phyloP scores from a whole-genome alignment of 2,797 vertebrate species.

The Spondyliosoma cantharus region DNA sequence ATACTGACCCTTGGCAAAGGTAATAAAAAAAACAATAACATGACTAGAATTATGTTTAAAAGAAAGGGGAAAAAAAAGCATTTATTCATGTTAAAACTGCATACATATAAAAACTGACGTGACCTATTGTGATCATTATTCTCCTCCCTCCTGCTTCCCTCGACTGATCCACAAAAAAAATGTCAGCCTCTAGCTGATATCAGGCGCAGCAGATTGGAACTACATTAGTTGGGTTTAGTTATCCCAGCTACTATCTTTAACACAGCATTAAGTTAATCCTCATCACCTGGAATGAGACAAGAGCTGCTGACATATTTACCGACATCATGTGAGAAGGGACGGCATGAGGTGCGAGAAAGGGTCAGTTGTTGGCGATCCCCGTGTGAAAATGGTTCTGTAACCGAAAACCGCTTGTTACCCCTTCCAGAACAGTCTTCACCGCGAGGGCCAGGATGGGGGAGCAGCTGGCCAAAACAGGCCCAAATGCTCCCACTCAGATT shows the following conservation, averaged over 20 bases:
- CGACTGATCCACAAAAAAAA: too few relatives aligned
- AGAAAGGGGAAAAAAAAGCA: too few relatives aligned
- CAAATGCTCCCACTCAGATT: not conserved
- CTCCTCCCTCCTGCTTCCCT: too few relatives aligned
- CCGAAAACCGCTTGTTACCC: conserved; percentile 54
- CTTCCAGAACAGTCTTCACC: conserved; percentile 64
- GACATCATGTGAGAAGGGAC: conserved; percentile 35
- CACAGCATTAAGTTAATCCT: conserved; percentile 33
- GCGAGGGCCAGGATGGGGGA: conserved; percentile 6
- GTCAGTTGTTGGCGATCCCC: conserved; percentile 66
- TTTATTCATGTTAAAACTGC: too few relatives aligned
- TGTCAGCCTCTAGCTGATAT: not conserved
- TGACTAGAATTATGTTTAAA: too few relatives aligned
- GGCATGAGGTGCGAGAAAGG: conserved; percentile 34
- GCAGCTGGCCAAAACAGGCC: conserved; percentile 14
- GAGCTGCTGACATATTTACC: conserved; percentile 43
- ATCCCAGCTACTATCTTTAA: conserved; percentile 39
- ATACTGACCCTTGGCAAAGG: too few relatives aligned
- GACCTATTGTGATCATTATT: too few relatives aligned
- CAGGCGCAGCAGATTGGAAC: conserved; percentile 9
- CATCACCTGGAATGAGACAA: conserved; percentile 15
- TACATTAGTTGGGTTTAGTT: not conserved
- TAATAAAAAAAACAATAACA: too few relatives aligned
- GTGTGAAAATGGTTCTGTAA: conserved; percentile 71
- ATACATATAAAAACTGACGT: too few relatives aligned